Evolutionary conservation across 2,888 invertebrate species (phyloP).

Genomic region (Lutraria lutraria): DNA sequence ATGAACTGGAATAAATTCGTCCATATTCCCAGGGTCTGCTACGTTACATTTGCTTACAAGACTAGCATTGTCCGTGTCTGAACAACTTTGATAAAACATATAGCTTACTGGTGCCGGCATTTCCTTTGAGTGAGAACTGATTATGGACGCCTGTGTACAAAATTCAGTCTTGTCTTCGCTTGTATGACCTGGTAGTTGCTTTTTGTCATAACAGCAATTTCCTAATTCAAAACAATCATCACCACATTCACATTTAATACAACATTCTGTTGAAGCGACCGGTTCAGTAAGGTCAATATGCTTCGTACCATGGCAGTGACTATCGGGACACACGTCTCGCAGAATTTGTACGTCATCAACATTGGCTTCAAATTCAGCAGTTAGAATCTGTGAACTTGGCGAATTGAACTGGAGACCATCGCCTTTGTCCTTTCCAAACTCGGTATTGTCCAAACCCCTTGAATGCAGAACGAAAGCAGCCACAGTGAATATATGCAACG

Average conservation of each 20-base stretch:
- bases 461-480: no score
- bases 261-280: neutral
- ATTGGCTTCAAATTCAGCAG: no score
- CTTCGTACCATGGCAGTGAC: no score
- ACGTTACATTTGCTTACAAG: neutral
- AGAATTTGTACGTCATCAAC: no score
- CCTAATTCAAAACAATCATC: neutral
- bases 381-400: no score
- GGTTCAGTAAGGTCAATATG: no score
- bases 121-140: accelerated
- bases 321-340: no score
- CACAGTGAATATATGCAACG: no score
- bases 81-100: neutral
- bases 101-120: neutral
- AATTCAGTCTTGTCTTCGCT: neutral
- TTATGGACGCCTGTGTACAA: neutral
- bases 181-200: neutral
- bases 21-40: neutral
- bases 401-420: no score
- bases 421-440: no score
- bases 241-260: neutral
- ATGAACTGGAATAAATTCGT: neutral
- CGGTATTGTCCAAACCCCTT: no score
- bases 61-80: neutral
- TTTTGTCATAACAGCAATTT: neutral